phyloP scores from a whole-genome alignment of 2,113 vertebrate species.

The Eira barbara region DNA sequence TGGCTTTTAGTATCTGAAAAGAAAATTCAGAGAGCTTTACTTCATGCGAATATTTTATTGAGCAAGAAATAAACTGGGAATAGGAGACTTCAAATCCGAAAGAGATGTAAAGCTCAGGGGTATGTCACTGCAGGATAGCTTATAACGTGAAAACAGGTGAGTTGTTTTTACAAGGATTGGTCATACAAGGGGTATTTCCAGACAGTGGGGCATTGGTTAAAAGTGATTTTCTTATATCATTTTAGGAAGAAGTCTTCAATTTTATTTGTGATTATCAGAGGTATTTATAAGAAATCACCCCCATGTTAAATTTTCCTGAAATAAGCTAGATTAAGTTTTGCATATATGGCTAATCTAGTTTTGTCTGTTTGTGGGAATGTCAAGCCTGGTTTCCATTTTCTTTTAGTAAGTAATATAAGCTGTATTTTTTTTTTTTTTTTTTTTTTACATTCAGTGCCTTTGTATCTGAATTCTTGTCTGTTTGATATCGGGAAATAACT shows the following conservation, averaged over 20 bases:
- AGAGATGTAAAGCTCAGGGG: not conserved
- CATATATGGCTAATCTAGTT: not conserved
- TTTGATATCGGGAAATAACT: not conserved
- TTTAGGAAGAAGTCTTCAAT: not conserved
- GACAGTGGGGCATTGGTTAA: not conserved
- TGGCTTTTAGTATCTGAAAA: not conserved
- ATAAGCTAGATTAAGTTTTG: not conserved
- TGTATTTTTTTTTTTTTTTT: too few species aligned
- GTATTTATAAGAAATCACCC: not conserved
- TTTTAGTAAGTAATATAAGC: not conserved
- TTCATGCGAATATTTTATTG: not conserved
- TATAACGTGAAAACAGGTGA: not conserved
- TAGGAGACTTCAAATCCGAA: not conserved
- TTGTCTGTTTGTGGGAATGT: not conserved
- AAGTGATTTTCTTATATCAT: not conserved
- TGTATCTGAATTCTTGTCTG: slow-evolving; percentile 1
- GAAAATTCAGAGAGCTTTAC: not conserved
- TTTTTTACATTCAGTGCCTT: not conserved
- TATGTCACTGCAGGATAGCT: too few species aligned
- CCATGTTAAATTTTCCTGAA: not conserved
- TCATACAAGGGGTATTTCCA: not conserved
- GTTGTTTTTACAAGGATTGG: not conserved
- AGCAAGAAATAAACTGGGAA: not conserved
- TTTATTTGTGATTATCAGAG: not conserved
- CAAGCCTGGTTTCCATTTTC: not conserved